phyloP scores from a whole-genome alignment of 2,888 invertebrate genomes.

The Eudemis profundana region DNA sequence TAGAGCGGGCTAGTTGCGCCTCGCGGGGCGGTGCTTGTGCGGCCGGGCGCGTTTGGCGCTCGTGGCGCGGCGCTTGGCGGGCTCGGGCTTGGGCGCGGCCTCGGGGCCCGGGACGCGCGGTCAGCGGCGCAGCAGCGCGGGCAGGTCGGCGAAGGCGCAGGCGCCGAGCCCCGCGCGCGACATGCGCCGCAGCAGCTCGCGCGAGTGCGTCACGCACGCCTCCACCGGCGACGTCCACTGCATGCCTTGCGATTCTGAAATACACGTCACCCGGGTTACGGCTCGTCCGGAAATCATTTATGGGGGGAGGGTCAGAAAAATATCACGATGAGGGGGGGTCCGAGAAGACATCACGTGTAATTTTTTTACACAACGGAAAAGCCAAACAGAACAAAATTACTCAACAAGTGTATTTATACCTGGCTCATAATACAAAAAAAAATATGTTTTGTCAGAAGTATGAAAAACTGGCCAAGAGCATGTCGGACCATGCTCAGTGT shows the following conservation, averaged over 20 bases:
- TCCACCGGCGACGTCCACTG: conserved; percentile 96
- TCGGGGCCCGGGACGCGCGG: conserved; percentile 75
- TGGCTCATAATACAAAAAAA: too few relatives aligned
- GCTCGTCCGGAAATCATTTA: too few relatives aligned
- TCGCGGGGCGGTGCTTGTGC: not conserved
- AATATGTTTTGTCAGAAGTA: too few relatives aligned
- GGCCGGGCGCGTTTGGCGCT: conserved; percentile 15
- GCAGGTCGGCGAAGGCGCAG: conserved; percentile 97
- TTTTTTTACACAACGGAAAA: too few relatives aligned
- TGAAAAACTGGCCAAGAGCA: too few relatives aligned
- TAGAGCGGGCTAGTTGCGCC: not conserved
- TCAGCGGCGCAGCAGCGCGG: conserved; percentile 91
- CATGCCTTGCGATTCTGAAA: conserved; percentile 95
- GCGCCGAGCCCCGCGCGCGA: conserved; percentile 95
- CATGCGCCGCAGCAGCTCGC: conserved; percentile 95
- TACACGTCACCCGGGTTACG: conserved; percentile 37
- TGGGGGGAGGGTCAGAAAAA: too few relatives aligned
- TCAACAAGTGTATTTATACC: too few relatives aligned
- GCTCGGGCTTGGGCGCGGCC: conserved; percentile 51
- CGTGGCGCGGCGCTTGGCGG: conserved; percentile 38
- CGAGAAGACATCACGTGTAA: too few relatives aligned
- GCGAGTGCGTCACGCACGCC: conserved; percentile 95
- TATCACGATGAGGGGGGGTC: too few relatives aligned
- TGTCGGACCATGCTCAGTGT: too few relatives aligned
- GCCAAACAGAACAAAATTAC: too few relatives aligned